phyloP scores from a whole-genome alignment of 2,113 vertebrate species.

The Hemiprocne comata region DNA sequence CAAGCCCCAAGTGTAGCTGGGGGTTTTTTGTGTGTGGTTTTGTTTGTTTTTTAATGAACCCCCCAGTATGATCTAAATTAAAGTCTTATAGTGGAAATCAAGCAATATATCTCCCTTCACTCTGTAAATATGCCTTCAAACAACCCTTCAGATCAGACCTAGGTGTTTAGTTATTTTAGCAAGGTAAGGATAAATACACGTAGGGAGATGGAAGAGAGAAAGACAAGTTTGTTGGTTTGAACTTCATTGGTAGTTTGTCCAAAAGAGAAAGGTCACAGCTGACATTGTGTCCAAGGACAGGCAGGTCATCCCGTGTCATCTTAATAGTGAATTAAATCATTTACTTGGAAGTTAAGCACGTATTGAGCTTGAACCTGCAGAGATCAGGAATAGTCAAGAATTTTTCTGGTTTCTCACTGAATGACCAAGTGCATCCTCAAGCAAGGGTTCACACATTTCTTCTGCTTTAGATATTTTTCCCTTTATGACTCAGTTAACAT shows the following conservation, averaged over 20 bases:
- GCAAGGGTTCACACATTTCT: slow-evolving; percentile 17
- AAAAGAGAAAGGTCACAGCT: not conserved
- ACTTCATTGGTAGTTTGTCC: not conserved
- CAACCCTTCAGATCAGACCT: not conserved
- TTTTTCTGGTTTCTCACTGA: not conserved
- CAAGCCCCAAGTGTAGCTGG: not conserved
- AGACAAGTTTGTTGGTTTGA: not conserved
- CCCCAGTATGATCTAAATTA: not conserved
- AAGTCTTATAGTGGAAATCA: not conserved
- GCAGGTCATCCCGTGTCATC: rapidly evolving
- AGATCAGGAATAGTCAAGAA: not conserved
- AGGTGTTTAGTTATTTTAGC: not conserved
- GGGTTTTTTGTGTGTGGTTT: not conserved
- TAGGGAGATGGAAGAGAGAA: not conserved
- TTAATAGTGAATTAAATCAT: not conserved
- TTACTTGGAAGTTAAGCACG: not conserved
- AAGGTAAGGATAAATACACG: not conserved
- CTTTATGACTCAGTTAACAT: slow-evolving; percentile 43
- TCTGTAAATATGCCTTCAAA: not conserved
- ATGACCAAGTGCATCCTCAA: slow-evolving; percentile 45
- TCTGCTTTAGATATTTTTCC: slow-evolving; percentile 30
- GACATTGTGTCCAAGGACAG: not conserved
- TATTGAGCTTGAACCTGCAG: not conserved
- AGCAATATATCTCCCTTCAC: not conserved
- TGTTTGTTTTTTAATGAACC: not conserved